These are phyloP conservation scores for Pomatorhinus ruficollis DNA, from an alignment of 2,113 vertebrate genomes.

Conservation along the genomic window DNA sequence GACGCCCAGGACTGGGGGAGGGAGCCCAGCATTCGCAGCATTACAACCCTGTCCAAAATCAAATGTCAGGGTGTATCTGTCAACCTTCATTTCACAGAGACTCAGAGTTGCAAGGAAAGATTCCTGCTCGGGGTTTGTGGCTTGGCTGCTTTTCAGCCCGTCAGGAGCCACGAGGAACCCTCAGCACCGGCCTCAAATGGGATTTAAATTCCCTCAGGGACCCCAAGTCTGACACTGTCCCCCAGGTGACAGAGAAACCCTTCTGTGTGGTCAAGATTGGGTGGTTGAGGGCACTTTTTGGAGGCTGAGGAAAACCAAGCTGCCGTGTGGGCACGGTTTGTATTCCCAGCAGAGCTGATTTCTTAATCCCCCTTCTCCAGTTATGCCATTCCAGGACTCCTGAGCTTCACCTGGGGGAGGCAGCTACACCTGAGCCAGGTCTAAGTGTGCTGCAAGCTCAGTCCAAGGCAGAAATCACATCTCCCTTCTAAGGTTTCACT, in stretches of 20 bases:
- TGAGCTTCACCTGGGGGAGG: neutral
- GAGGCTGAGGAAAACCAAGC: conserved; percentile 7
- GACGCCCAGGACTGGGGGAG: neutral
- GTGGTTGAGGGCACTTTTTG: neutral
- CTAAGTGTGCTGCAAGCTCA: neutral
- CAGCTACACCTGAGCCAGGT: conserved; percentile 12
- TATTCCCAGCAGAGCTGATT: conserved; percentile 21
- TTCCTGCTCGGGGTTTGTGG: neutral
- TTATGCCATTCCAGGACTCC: neutral
- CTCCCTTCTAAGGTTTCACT: conserved; percentile 21
- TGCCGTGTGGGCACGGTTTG: accelerated
- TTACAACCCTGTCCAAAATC: neutral
- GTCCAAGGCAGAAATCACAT: conserved; percentile 31
- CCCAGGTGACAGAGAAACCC: neutral
- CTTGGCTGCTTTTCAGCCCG: neutral
- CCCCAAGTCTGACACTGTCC: neutral
- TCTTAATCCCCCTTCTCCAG: neutral
- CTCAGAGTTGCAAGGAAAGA: neutral
- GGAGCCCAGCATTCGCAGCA: neutral
- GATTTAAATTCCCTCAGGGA: neutral
- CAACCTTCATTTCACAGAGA: neutral
- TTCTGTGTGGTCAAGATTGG: neutral
- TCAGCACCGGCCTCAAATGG: neutral
- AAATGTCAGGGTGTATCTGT: neutral
- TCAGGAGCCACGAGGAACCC: neutral